These are phyloP conservation scores for Eupithecia inturbata DNA, from an alignment of 2,888 invertebrate species.

Conservation along the genomic window DNA sequence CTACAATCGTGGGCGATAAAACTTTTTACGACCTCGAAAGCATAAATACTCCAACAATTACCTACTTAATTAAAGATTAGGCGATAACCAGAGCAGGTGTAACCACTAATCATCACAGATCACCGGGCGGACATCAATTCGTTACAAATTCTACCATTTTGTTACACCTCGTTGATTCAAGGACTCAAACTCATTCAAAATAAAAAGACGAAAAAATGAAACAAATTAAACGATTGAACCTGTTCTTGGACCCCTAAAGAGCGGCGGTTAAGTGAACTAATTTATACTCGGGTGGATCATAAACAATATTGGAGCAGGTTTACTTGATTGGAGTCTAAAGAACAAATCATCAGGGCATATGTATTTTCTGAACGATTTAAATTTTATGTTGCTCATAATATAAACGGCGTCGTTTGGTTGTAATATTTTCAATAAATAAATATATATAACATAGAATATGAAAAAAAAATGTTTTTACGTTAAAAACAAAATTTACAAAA, in stretches of 20 bases:
- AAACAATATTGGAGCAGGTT: constrained; percentile 67
- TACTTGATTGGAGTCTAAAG: constrained; percentile 17
- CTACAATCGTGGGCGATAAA: constrained; percentile 25
- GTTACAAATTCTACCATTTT: constrained; percentile 81
- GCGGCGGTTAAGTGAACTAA: constrained; percentile 80
- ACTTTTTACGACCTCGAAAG: constrained; percentile 38
- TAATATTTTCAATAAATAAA: too few species aligned
- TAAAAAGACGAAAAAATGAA: constrained; percentile 74
- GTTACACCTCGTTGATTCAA: constrained; percentile 83
- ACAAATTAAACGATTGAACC: constrained; percentile 81
- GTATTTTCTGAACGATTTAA: neutral
- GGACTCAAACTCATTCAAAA: constrained; percentile 79
- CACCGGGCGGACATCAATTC: constrained; percentile 79
- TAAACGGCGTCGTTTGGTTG: neutral
- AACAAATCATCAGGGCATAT: neutral
- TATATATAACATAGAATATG: too few species aligned
- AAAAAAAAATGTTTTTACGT: neutral
- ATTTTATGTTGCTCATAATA: neutral
- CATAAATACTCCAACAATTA: constrained; percentile 62
- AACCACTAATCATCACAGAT: constrained; percentile 62
- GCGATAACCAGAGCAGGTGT: constrained; percentile 75
- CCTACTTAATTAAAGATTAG: constrained; percentile 75
- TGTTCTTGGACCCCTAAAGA: constrained; percentile 81
- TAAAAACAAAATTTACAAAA: neutral
- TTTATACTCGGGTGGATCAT: constrained; percentile 79